Conservation (phyloP, 2,797 vertebrate genomes). For the Basileuterus tristriatus region DNA sequence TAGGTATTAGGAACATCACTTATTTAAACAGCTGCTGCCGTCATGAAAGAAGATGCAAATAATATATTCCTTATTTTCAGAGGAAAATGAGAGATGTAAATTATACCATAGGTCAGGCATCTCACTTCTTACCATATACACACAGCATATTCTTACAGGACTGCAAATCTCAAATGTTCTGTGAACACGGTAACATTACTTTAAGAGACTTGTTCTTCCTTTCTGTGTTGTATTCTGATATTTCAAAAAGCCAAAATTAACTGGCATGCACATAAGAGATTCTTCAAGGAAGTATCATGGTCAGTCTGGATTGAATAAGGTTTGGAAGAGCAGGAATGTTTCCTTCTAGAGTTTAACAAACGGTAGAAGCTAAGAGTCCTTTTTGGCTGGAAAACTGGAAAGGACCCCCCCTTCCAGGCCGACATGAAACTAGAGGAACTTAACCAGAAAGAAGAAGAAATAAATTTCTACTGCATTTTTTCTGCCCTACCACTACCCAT, state of each 20-base stretch:
- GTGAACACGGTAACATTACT: background rate
- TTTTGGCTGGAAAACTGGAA: background rate
- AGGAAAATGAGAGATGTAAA: background rate
- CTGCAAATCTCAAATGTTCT: background rate
- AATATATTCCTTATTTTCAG: background rate
- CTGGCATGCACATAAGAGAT: background rate
- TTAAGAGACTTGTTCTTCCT: background rate
- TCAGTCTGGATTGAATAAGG: background rate
- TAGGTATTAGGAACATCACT: background rate
- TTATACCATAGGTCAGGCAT: background rate
- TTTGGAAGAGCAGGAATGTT: background rate
- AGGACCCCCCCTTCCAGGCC: background rate
- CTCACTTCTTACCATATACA: background rate
- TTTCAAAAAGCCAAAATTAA: background rate
- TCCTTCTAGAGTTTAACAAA: constrained; percentile 39
- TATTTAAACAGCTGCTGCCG: background rate
- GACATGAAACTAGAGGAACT: constrained; percentile 27
- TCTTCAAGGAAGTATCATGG: background rate
- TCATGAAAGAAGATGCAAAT: background rate
- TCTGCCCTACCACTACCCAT: background rate
- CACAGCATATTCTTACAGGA: background rate
- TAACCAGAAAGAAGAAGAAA: constrained; percentile 2
- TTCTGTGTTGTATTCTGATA: background rate
- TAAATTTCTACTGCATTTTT: background rate
- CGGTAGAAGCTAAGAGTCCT: background rate